phyloP scores from a whole-genome alignment of 2,888 invertebrate genomes.

The Drosophila parthenogenetica region DNA sequence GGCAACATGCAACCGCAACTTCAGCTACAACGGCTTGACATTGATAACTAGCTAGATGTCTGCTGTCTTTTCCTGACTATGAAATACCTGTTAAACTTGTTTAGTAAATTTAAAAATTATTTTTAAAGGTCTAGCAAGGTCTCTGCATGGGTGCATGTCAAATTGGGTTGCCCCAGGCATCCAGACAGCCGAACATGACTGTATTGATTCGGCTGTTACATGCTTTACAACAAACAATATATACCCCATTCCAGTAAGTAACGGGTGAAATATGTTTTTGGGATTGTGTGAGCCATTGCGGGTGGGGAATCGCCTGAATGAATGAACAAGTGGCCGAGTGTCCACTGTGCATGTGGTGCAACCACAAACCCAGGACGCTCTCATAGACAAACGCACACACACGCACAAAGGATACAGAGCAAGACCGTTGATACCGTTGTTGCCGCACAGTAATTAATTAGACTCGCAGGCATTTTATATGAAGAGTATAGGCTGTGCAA shows the following conservation, averaged over 20 bases:
- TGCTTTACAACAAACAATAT: neutral
- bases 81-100: neutral
- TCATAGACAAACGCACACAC: neutral
- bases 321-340: slow-evolving; percentile 4
- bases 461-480: slow-evolving; percentile 79
- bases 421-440: slow-evolving; percentile 13
- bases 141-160: too few relatives aligned
- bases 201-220: too few relatives aligned
- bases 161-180: too few relatives aligned
- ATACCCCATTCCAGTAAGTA: neutral
- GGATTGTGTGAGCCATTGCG: neutral
- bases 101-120: neutral
- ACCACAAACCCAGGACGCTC: slow-evolving; percentile 36
- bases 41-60: slow-evolving; percentile 16
- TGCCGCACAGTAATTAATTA: slow-evolving; percentile 70
- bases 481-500: slow-evolving; percentile 46
- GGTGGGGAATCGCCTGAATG: neutral
- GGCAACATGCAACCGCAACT: slow-evolving; percentile 22
- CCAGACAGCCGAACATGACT: too few relatives aligned
- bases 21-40: slow-evolving; percentile 31
- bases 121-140: too few relatives aligned
- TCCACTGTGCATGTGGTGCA: slow-evolving; percentile 15
- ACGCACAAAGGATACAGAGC: neutral
- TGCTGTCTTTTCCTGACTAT: neutral
- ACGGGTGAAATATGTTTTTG: slow-evolving; percentile 40